These are phyloP conservation scores for Taenaris catops DNA, from an alignment of 2,888 invertebrate species.

Conservation along the genomic window DNA sequence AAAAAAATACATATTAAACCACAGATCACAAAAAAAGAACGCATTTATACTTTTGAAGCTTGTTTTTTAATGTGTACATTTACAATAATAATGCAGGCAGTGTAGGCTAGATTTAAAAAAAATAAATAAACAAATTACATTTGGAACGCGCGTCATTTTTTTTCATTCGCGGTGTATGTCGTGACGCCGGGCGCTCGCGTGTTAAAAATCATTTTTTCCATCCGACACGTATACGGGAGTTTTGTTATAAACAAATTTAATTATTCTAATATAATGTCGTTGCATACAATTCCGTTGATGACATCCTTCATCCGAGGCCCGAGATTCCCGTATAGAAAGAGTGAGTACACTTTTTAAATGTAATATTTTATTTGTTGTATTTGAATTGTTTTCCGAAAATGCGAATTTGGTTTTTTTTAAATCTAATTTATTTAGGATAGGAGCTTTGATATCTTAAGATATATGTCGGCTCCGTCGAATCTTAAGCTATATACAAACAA, in stretches of 20 bases:
- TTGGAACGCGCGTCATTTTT: conserved; percentile 60
- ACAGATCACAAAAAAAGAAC: too few relatives aligned
- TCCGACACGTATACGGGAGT: conserved; percentile 20
- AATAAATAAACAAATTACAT: conserved; percentile 34
- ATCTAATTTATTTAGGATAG: too few relatives aligned
- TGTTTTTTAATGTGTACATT: too few relatives aligned
- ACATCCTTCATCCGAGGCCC: conserved; percentile 73
- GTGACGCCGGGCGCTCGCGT: conserved; percentile 41
- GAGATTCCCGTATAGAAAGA: conserved; percentile 72
- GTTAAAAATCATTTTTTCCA: conserved; percentile 29
- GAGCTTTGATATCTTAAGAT: too few relatives aligned
- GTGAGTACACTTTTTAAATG: conserved; percentile 48
- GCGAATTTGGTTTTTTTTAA: too few relatives aligned
- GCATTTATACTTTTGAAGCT: too few relatives aligned
- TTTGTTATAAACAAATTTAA: conserved; percentile 7
- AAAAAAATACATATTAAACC: too few relatives aligned
- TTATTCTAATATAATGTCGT: conserved; percentile 61
- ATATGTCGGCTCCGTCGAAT: too few relatives aligned
- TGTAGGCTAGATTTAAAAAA: conserved; percentile 20
- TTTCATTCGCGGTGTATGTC: conserved; percentile 51
- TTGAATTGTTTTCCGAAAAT: too few relatives aligned
- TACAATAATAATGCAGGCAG: conserved; percentile 9
- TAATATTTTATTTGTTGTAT: too few relatives aligned
- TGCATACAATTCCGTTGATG: conserved; percentile 70
- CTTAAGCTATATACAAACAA: too few relatives aligned